A percentile compares a stretch with the other conserved stretches of the same genome.
Evolutionary conservation across 2,888 invertebrate species (phyloP).

Genomic region (Chromoteleia sp.): DNA sequence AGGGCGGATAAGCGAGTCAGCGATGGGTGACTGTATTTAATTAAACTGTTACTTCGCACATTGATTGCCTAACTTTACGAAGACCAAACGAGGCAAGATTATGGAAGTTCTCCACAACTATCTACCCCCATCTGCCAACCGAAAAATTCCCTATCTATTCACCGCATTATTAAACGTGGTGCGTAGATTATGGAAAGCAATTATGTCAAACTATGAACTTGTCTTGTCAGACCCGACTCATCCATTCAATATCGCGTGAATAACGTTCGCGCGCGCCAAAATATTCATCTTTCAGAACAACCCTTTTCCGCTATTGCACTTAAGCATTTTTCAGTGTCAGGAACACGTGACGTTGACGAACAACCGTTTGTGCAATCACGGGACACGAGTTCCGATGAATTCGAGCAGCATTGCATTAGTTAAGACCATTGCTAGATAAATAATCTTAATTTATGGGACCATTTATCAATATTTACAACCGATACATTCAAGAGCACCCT

Average conservation of each 20-base stretch:
- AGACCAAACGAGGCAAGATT: constrained; percentile 72
- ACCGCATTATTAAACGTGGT: constrained; percentile 70
- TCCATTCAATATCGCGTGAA: neutral
- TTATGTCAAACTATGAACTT: constrained; percentile 57
- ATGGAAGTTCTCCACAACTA: constrained; percentile 73
- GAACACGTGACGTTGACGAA: constrained; percentile 10
- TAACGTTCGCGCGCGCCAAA: neutral
- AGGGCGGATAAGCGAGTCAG: constrained; percentile 76
- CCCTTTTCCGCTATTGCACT: constrained; percentile 7
- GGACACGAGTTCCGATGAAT: constrained; percentile 9
- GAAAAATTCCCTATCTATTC: constrained; percentile 72
- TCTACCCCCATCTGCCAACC: constrained; percentile 66
- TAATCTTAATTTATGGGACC: constrained; percentile 58
- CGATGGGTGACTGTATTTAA: constrained; percentile 83
- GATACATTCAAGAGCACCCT: constrained; percentile 51
- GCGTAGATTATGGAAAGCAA: constrained; percentile 47
- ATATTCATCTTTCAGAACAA: constrained; percentile 8
- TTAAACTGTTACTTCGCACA: constrained; percentile 83
- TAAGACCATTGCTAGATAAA: constrained; percentile 37
- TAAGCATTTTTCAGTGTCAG: constrained; percentile 34
- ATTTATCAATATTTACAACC: constrained; percentile 65
- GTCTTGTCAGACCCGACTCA: constrained; percentile 21
- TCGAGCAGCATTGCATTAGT: constrained; percentile 31
- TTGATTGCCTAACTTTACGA: constrained; percentile 83
- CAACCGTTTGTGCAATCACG: constrained; percentile 23